Evolutionary conservation across 2,113 vertebrate genomes (phyloP).

Genomic region (Laterallus jamaicensis): DNA sequence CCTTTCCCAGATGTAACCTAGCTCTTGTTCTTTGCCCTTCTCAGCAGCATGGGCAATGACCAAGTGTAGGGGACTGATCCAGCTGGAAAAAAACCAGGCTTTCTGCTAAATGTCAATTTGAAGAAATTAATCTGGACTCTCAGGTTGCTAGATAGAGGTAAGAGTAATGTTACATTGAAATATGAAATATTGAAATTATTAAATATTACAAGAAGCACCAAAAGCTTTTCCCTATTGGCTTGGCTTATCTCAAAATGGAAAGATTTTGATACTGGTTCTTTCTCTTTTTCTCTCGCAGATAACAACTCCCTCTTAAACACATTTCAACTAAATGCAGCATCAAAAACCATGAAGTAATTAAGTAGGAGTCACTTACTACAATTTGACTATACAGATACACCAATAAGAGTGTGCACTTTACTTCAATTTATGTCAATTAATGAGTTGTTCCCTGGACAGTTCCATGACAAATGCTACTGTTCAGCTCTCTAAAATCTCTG

Average conservation of each 20-base stretch:
- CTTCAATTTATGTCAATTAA: not conserved
- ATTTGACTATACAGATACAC: not conserved
- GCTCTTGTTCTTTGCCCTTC: not conserved
- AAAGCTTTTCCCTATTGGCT: accelerated
- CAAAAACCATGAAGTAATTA: not conserved
- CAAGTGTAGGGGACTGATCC: accelerated
- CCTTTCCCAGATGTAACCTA: not conserved
- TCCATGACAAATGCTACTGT: not conserved
- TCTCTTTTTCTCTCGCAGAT: not conserved
- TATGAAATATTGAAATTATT: no score
- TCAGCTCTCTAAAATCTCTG: not conserved
- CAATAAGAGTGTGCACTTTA: not conserved
- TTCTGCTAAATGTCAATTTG: not conserved
- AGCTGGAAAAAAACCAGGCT: not conserved
- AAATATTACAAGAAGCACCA: not conserved
- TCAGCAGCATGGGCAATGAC: not conserved
- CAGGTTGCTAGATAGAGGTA: not conserved
- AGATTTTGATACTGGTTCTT: not conserved
- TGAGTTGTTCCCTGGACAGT: not conserved
- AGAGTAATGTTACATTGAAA: not conserved
- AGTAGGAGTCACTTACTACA: not conserved
- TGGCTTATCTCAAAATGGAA: not conserved
- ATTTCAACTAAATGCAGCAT: not conserved
- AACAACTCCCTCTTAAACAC: not conserved
- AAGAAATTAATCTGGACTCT: not conserved